phyloP scores from a whole-genome alignment of 2,888 invertebrate species.

The Drosophila colorata region DNA sequence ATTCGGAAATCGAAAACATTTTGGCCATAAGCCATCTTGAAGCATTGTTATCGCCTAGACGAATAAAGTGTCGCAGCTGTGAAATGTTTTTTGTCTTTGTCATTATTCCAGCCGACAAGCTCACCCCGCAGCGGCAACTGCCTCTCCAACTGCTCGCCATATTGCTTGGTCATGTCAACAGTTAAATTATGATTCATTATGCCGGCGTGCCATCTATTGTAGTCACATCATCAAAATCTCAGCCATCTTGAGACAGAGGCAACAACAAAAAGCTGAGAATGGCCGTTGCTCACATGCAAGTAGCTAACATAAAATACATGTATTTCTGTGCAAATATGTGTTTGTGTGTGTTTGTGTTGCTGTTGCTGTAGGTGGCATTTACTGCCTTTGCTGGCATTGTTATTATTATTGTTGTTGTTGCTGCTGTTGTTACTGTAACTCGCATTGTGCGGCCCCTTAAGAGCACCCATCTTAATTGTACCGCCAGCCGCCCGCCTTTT shows the following conservation, averaged over 20 bases:
- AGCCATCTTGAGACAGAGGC: conserved; percentile 49
- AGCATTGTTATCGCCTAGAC: neutral
- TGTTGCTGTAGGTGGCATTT: conserved; percentile 38
- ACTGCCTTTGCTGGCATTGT: conserved; percentile 49
- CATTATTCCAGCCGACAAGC: conserved; percentile 8
- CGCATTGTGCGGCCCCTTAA: conserved; percentile 40
- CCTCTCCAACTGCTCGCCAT: neutral
- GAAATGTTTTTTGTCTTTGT: conserved; percentile 25
- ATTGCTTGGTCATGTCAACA: conserved; percentile 58
- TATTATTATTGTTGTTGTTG: conserved; percentile 13
- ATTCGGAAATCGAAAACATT: neutral
- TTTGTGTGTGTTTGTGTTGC: conserved; percentile 9
- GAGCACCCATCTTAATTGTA: conserved; percentile 57
- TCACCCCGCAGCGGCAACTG: neutral
- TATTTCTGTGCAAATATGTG: conserved; percentile 15
- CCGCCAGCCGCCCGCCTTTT: conserved; percentile 44
- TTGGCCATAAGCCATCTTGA: conserved; percentile 7
- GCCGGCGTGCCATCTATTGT: conserved; percentile 55
- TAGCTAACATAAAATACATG: conserved; percentile 61
- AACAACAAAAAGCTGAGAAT: conserved; percentile 19
- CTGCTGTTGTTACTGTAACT: conserved; percentile 18
- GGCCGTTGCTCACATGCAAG: conserved; percentile 38
- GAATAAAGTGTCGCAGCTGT: conserved; percentile 43
- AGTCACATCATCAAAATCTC: conserved; percentile 63
- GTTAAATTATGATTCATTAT: conserved; percentile 68